A percentile compares a stretch with the other conserved stretches of the same genome.
Evolutionary conservation across 2,888 invertebrate species (phyloP).

Genomic region (Hemistola chrysoprasaria): DNA sequence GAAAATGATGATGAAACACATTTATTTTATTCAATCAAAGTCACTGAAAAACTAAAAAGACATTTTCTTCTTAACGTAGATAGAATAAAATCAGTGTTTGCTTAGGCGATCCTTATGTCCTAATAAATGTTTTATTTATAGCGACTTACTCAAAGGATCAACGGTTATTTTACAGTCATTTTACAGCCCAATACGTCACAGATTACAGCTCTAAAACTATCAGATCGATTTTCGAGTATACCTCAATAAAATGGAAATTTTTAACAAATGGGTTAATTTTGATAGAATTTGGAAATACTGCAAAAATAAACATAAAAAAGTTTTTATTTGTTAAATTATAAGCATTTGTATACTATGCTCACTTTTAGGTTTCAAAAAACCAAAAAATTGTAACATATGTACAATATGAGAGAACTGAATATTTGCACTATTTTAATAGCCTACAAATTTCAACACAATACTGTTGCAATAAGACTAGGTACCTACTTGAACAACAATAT

Average conservation of each 20-base stretch:
- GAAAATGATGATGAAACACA: too few species aligned
- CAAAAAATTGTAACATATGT: too few species aligned
- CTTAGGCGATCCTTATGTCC: conserved; percentile 9
- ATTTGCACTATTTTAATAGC: too few species aligned
- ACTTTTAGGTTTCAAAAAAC: too few species aligned
- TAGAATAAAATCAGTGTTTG: conserved; percentile 9
- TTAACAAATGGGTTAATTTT: too few species aligned
- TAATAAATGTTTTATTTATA: conserved; percentile 19
- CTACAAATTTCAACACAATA: conserved; percentile 15
- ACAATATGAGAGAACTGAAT: too few species aligned
- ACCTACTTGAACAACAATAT: conserved; percentile 40
- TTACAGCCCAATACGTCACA: conserved; percentile 39
- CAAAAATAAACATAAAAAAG: too few species aligned
- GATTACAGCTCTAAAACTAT: conserved; percentile 35
- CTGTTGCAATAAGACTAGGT: conserved; percentile 21
- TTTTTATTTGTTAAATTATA: too few species aligned
- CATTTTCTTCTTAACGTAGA: background rate
- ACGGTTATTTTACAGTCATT: conserved; percentile 35
- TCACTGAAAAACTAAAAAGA: too few species aligned
- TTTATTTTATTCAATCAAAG: too few species aligned
- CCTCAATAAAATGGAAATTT: conserved; percentile 6
- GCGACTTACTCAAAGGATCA: conserved; percentile 25
- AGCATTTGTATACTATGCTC: too few species aligned
- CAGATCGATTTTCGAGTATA: conserved; percentile 27
- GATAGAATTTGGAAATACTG: too few species aligned